Evolutionary conservation across 2,888 invertebrate species (phyloP).

Genomic region (Tethea ocularis): DNA sequence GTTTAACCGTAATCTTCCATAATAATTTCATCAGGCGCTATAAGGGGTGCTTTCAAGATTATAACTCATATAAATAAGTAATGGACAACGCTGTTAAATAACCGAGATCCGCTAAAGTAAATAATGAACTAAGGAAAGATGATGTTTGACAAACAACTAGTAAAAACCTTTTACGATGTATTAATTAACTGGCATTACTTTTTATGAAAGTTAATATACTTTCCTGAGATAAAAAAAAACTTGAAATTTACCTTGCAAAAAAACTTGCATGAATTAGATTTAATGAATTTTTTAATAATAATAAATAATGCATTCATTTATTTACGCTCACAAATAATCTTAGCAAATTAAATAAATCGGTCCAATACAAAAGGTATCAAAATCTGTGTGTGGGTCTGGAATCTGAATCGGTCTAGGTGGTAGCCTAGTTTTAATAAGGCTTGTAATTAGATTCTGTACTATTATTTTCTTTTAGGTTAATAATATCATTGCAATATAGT

Average conservation of each 20-base stretch:
- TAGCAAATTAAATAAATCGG: too few species aligned
- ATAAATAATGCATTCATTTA: too few species aligned
- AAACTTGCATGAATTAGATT: not conserved
- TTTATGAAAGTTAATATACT: not conserved
- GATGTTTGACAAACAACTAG: not conserved
- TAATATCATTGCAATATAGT: too few species aligned
- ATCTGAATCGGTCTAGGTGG: too few species aligned
- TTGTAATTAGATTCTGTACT: too few species aligned
- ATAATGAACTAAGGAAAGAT: not conserved
- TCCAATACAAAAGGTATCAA: too few species aligned
- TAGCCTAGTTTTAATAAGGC: too few species aligned
- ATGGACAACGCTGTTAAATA: slow-evolving; percentile 32
- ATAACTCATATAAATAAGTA: slow-evolving; percentile 40
- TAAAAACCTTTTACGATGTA: not conserved
- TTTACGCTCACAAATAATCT: too few species aligned
- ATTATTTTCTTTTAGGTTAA: too few species aligned
- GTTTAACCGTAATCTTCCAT: slow-evolving; percentile 47
- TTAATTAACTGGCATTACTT: not conserved
- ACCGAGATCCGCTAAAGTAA: slow-evolving; percentile 6
- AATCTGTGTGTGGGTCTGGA: too few species aligned
- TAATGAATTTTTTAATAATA: not conserved
- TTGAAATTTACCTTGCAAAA: too few species aligned
- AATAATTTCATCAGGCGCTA: slow-evolving; percentile 37
- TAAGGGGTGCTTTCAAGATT: slow-evolving; percentile 40
- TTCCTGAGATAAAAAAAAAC: not conserved